Evolutionary conservation across 2,888 invertebrate genomes (phyloP), one percentile per base, ranked within the genome.

Genomic region (Microctonus hyperodae): DNA sequence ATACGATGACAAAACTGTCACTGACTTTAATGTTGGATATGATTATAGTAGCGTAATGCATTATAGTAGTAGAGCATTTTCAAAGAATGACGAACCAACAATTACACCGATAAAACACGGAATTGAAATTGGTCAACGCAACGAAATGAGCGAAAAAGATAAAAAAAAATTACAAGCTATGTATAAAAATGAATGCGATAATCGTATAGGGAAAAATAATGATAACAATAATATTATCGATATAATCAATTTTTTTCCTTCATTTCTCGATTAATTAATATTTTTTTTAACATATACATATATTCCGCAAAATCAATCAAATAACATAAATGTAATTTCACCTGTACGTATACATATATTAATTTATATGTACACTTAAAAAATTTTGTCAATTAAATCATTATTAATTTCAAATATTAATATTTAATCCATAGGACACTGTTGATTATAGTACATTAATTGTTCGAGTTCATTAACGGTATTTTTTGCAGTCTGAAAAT

Each of bases 21-120:
- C 89, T 0, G 90, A 90, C 75, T 91, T 89, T 74, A 90, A 89
- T 1, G 87, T 90, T 40, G 82, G 85, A 2, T 92, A 92, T 74
- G 92, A 92, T 81, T 92, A 91, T 73, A 85, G 84, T 9, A 91
- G 91, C 75, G 88, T 92, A 0, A 90, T 92, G 90, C 92, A 92
- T 76, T 92, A 92, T 74, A 88, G 90, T 53, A 86, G 86, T 31
- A 85, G 83, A 28, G 91, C 91, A 0, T 92, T 92, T 78, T 88
- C 91, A 0, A 89, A 87, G 75, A 90, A 91, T 79, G 89, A 88
- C 35, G 85, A 88, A 71, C 85, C 85, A 53, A 92, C 92, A 0
- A 92, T 92, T 57, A 86, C 89, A 50, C 88, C 92, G 0, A 79
- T 85, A 87, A 83, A 85, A 73, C 81, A 83, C 1, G 80, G 85